Percentiles rank a stretch among this genome's conserved stretches.
phyloP scores from a whole-genome alignment of 1,140 invertebrate species.

The Chlorops oryzae region DNA sequence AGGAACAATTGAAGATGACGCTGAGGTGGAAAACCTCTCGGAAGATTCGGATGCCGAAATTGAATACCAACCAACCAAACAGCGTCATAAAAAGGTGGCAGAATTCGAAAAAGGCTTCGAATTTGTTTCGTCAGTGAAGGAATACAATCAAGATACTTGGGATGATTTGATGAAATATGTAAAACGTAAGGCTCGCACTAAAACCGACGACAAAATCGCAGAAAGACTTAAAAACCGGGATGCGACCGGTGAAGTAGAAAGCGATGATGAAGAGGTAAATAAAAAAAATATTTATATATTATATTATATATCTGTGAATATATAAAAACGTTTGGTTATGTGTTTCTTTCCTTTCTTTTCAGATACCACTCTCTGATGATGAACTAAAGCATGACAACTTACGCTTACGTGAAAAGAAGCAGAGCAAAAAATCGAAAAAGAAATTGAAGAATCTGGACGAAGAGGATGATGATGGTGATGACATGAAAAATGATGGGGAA shows the following conservation, averaged over 20 bases:
- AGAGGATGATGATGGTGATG: constrained; percentile 33
- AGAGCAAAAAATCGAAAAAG: constrained; percentile 54
- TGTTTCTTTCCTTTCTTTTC: no score
- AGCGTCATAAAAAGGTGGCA: constrained; percentile 62
- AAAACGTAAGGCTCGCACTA: constrained; percentile 69
- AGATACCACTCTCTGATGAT: constrained; percentile 60
- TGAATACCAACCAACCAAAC: constrained; percentile 75
- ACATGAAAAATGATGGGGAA: constrained; percentile 53
- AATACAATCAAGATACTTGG: constrained; percentile 80
- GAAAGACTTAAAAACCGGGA: constrained; percentile 51
- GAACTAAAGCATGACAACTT: constrained; percentile 64
- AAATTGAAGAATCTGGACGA: constrained; percentile 48
- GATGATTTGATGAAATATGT: constrained; percentile 78
- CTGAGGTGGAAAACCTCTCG: constrained; percentile 68
- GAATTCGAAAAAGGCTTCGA: constrained; percentile 70
- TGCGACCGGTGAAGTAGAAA: constrained; percentile 36
- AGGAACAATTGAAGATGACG: constrained; percentile 71
- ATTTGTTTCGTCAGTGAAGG: constrained; percentile 64
- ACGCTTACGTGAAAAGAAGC: constrained; percentile 54
- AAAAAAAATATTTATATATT: constrained; percentile 23
- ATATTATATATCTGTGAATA: constrained; percentile 1
- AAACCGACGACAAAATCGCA: constrained; percentile 75
- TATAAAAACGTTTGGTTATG: background rate
- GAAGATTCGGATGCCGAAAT: constrained; percentile 77
- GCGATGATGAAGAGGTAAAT: constrained; percentile 37